Evolutionary conservation across 2,888 invertebrate species (phyloP).

Genomic region (Melanostoma scalare): DNA sequence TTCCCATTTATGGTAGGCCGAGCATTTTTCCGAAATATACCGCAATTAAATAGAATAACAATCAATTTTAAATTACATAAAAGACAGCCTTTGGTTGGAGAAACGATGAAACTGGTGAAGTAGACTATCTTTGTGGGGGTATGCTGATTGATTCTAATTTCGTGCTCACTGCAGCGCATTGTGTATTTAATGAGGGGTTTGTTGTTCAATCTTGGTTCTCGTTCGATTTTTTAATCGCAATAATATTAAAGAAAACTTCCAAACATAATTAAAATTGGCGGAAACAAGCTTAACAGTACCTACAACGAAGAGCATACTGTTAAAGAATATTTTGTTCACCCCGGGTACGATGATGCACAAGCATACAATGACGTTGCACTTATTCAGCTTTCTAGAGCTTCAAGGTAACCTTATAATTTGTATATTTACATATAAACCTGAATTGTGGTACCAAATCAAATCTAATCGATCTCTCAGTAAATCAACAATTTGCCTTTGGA

Average conservation of each 20-base stretch:
- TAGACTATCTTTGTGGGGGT: conserved; percentile 56
- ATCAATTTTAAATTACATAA: background rate
- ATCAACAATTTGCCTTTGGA: conserved; percentile 45
- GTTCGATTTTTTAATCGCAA: background rate
- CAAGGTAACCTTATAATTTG: conserved; percentile 18
- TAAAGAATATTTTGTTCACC: conserved; percentile 29
- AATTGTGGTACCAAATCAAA: background rate
- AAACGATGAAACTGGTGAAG: conserved; percentile 28
- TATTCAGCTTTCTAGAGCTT: conserved; percentile 23
- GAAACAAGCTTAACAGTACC: conserved; percentile 47
- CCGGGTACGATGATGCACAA: conserved; percentile 18
- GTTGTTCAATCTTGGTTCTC: background rate
- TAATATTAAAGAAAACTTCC: conserved; percentile 48
- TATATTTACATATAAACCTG: background rate
- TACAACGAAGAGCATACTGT: conserved; percentile 48
- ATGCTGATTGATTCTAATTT: conserved; percentile 48
- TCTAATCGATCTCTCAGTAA: conserved; percentile 17
- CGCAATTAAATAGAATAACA: background rate
- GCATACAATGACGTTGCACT: conserved; percentile 52
- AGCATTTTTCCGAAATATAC: background rate
- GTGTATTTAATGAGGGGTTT: conserved; percentile 53
- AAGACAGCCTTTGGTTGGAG: conserved; percentile 60
- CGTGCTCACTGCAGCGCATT: conserved; percentile 63
- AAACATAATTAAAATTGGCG: conserved; percentile 48
- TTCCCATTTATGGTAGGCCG: conserved; percentile 54